These are phyloP conservation scores for Corythucha ciliata DNA, from an alignment of 2,888 invertebrate species.

Conservation along the genomic window DNA sequence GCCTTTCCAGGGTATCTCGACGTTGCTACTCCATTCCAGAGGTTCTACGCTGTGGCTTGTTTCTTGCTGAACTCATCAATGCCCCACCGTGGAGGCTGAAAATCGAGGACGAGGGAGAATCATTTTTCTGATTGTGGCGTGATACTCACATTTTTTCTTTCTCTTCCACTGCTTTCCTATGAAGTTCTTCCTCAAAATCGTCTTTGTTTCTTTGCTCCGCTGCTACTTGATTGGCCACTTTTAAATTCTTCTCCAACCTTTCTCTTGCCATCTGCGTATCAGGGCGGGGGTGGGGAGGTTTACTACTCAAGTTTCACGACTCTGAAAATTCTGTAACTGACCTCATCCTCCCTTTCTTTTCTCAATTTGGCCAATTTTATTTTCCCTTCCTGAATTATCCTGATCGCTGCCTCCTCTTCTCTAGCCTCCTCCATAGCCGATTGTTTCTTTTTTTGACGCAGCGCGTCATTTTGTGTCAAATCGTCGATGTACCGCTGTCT, in stretches of 20 bases:
- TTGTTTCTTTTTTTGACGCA: constrained; percentile 39
- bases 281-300: too few species aligned
- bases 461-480: constrained; percentile 29
- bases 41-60: too few species aligned
- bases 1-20: too few species aligned
- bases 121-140: too few species aligned
- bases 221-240: constrained; percentile 44
- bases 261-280: constrained; percentile 37
- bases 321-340: constrained; percentile 31
- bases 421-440: constrained; percentile 42
- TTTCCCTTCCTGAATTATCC: constrained; percentile 44
- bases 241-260: constrained; percentile 40
- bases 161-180: constrained; percentile 47
- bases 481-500: constrained; percentile 23
- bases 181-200: constrained; percentile 44
- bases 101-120: too few species aligned
- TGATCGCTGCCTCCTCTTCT: constrained; percentile 43
- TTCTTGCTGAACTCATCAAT: too few species aligned
- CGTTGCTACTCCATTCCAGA: too few species aligned
- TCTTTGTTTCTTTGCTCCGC: constrained; percentile 44
- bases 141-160: constrained; percentile 42
- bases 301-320: too few species aligned
- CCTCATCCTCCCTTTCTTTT: constrained; percentile 41
- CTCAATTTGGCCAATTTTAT: constrained; percentile 42
- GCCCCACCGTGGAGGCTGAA: too few species aligned